Conservation (phyloP, 2,888 invertebrate genomes). For the Melinaea marsaeus region DNA sequence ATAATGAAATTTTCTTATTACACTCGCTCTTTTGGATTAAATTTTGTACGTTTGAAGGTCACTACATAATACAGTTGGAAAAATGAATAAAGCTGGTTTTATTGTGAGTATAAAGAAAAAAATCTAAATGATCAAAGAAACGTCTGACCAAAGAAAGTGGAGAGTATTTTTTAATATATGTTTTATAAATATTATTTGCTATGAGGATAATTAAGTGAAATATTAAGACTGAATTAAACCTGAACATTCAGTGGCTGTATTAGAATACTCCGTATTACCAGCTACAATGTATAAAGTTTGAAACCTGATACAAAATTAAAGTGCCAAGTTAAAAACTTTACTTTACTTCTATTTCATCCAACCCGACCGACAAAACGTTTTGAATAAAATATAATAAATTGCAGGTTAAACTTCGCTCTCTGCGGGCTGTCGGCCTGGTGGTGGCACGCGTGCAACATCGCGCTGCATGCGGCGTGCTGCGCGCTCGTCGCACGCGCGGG, state of each 20-base stretch:
- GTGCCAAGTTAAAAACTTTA: no score
- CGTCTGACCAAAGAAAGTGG: no score
- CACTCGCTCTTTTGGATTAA: no score
- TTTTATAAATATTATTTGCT: no score
- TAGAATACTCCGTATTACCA: no score
- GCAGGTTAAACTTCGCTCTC: slow-evolving; percentile 85
- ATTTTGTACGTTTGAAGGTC: background rate
- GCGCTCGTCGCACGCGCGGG: slow-evolving; percentile 84
- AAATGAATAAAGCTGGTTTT: background rate
- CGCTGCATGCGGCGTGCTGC: slow-evolving; percentile 86
- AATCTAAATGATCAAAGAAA: no score
- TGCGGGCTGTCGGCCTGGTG: slow-evolving; percentile 85
- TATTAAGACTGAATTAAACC: background rate
- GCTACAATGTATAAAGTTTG: no score
- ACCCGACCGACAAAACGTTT: background rate
- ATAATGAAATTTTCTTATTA: background rate
- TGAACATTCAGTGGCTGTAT: no score
- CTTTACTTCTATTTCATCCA: no score
- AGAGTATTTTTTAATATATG: no score
- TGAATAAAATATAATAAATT: slow-evolving; percentile 41
- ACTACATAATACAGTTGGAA: background rate
- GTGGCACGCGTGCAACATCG: slow-evolving; percentile 89
- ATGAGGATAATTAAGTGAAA: background rate
- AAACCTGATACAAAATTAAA: no score
- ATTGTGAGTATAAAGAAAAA: background rate